Conservation (phyloP, 2,113 vertebrate species). For the Microcebus lehilahytsara region DNA sequence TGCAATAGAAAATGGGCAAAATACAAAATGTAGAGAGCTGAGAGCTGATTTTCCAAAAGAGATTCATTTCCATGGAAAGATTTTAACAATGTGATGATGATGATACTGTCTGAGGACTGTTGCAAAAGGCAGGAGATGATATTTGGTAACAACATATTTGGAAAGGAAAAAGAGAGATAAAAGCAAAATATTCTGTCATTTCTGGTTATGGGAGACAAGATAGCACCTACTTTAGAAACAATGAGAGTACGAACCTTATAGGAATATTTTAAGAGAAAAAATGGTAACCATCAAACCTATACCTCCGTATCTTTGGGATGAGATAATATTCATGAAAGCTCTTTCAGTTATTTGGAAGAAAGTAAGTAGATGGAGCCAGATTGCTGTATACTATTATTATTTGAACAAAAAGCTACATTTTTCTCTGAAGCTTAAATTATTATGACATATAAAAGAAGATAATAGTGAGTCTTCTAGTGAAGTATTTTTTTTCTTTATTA, state of each 20-base stretch:
- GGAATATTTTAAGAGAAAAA: neutral
- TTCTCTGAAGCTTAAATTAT: conserved; percentile 14
- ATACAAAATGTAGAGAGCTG: neutral
- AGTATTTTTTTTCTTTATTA: neutral
- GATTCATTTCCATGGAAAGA: neutral
- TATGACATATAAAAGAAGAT: neutral
- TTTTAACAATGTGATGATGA: neutral
- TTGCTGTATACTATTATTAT: neutral
- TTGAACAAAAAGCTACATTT: neutral
- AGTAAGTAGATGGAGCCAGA: neutral
- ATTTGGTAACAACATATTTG: neutral
- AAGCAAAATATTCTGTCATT: conserved; percentile 42
- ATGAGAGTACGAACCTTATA: neutral
- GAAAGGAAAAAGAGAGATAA: conserved; percentile 20
- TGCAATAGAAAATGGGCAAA: neutral
- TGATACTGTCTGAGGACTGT: neutral
- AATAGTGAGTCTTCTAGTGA: neutral
- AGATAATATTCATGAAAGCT: conserved; percentile 12
- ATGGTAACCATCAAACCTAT: neutral
- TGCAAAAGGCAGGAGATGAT: neutral
- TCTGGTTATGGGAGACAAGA: neutral
- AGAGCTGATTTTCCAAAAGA: neutral
- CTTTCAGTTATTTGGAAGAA: conserved; percentile 7
- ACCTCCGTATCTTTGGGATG: neutral
- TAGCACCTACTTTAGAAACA: neutral